Evolutionary conservation across 1,140 invertebrate genomes (phyloP), one percentile per base, ranked within the genome.

Genomic region (Vanessa atalanta): DNA sequence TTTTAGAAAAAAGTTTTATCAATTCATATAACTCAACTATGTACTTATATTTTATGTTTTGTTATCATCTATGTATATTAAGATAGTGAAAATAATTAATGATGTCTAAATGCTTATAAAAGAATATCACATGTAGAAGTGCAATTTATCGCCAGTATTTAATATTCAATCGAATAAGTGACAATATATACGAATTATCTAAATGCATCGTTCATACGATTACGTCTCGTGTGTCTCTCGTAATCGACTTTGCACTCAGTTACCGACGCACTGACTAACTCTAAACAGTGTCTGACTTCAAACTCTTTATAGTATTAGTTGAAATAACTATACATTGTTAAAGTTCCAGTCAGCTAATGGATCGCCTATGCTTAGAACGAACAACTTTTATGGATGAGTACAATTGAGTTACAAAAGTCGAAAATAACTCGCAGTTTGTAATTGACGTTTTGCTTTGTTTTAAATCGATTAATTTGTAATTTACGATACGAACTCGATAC

Each of bases 231-330:
- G 37, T 43, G 7, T 43, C 37, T 9, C 3, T 0, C 61, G 60
- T 88, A 88, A 89, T 85, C 83, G 86, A 89, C 81, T 89, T 86
- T 81, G 73, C 65, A 72, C 70, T 80, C 79, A 70, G 79, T 79
- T 81, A 70, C 75, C 65, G 72, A 84, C 81, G 80, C 80, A 82
- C 79, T 83, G 20, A 60, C 80, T 83, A 84, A 85, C 85, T 86
- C 79, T 61, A 77, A 77, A 71, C 82, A 80, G 72, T 82, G 79
- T 80, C 76, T 70, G 66, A 71, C 79, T 82, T 65, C 63, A n/a
- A 88, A 86, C 88, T 90, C 86, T 89, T 88, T 88, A 90, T 86
- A 87, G 82, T 76, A 88, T 89, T 90, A 89, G 80, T 79, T 78
- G 79, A 82, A 85, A 87, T 86, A 86, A 85, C 86, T 84, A 79